phyloP scores from a whole-genome alignment of 2,113 vertebrate species.

The Microtus montanus region DNA sequence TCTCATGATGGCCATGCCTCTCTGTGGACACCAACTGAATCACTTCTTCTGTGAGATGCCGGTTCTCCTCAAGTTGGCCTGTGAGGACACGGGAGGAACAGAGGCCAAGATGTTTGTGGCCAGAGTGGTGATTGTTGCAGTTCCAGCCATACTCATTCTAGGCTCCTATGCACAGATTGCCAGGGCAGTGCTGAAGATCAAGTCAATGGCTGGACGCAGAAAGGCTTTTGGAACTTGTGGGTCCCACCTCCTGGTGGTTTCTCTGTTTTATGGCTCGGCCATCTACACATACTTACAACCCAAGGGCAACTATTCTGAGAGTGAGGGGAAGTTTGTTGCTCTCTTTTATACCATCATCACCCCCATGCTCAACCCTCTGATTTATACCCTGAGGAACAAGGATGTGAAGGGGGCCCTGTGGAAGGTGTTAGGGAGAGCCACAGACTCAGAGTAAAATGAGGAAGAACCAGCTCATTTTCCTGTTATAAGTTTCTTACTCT shows the following conservation, averaged over 20 bases:
- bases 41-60: background rate
- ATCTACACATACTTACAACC: background rate
- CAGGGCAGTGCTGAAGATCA: background rate
- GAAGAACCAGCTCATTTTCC: background rate
- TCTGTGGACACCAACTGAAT: background rate
- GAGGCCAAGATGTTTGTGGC: conserved; percentile 14
- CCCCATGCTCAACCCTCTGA: background rate
- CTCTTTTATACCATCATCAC: background rate
- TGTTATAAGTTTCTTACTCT: background rate
- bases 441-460: background rate
- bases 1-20: background rate
- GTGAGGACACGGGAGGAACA: background rate
- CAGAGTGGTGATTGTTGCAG: background rate
- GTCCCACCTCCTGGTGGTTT: background rate
- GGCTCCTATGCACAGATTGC: conserved; percentile 5
- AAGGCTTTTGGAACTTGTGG: background rate
- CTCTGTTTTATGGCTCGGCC: background rate
- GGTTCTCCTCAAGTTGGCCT: background rate
- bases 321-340: background rate
- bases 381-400: conserved; percentile 43
- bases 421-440: conserved; percentile 6
- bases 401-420: conserved; percentile 59
- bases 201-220: background rate
- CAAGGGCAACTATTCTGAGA: background rate
- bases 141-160: background rate